Percentiles rank a stretch among this genome's conserved stretches.
Conservation (phyloP, 2,888 invertebrate genomes). For the Pandemis cinnamomeana region DNA sequence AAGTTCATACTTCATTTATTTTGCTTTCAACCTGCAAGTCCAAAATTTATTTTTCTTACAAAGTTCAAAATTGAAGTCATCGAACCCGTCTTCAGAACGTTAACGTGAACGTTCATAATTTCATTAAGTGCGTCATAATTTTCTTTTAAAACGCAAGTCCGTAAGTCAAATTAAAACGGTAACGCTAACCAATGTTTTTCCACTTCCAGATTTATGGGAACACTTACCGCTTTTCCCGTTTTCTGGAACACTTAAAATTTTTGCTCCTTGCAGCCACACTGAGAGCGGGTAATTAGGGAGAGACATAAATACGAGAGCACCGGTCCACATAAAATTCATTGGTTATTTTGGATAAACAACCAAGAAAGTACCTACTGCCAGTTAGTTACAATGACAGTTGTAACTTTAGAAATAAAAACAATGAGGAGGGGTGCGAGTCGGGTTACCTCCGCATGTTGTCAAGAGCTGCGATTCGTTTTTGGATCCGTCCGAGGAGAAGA, state of each 20-base stretch:
- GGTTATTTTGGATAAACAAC: not conserved
- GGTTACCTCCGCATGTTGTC: too few species aligned
- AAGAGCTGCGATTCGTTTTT: too few species aligned
- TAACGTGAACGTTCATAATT: constrained; percentile 14
- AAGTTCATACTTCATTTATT: too few species aligned
- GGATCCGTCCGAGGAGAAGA: too few species aligned
- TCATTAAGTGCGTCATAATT: constrained; percentile 39
- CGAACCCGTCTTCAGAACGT: not conserved
- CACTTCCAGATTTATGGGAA: constrained; percentile 72
- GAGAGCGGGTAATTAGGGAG: constrained; percentile 44
- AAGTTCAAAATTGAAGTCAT: not conserved
- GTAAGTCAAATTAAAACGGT: constrained; percentile 45
- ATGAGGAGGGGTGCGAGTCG: too few species aligned
- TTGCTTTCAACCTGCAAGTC: too few species aligned
- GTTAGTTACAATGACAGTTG: not conserved
- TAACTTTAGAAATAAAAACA: too few species aligned
- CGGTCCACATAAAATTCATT: not conserved
- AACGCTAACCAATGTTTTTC: constrained; percentile 66
- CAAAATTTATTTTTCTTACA: not conserved
- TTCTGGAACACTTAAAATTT: constrained; percentile 73
- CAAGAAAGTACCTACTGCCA: too few species aligned
- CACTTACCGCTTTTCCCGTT: constrained; percentile 72
- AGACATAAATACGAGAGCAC: not conserved
- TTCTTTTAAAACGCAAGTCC: constrained; percentile 31
- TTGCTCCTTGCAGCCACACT: constrained; percentile 50